Conservation (phyloP, 2,113 vertebrate genomes). For the Brienomyrus longianalis region DNA sequence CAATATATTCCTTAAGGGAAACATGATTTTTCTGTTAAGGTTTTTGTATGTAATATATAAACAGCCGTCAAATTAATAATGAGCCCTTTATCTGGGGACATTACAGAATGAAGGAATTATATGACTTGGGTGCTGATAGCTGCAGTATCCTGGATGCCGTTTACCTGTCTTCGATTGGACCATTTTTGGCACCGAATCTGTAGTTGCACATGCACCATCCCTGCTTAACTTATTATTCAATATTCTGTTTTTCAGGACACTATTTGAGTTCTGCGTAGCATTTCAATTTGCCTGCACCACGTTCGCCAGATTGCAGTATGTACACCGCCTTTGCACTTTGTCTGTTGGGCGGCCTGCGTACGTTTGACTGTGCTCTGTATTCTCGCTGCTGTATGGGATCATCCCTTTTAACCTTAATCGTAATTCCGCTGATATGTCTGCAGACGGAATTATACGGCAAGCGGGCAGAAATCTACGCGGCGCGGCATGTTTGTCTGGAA, state of each 20-base stretch:
- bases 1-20: background rate
- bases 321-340: background rate
- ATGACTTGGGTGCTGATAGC: background rate
- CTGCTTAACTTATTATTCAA: background rate
- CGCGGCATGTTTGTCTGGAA: background rate
- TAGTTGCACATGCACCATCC: background rate
- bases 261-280: background rate
- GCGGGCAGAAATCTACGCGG: background rate
- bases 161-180: background rate
- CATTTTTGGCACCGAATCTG: background rate
- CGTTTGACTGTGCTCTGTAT: background rate
- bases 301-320: background rate
- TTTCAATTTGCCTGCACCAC: background rate
- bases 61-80: background rate
- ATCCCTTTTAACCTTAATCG: background rate
- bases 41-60: background rate
- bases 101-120: background rate
- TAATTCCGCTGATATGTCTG: background rate
- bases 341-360: background rate
- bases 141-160: background rate
- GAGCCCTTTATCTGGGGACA: background rate
- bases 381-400: background rate
- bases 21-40: background rate
- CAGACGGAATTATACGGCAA: background rate
- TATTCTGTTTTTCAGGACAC: background rate